Evolutionary conservation across 1,140 invertebrate genomes (phyloP), one percentile per base, ranked within the genome.

Genomic region (Leptinotarsa undecemlineata): DNA sequence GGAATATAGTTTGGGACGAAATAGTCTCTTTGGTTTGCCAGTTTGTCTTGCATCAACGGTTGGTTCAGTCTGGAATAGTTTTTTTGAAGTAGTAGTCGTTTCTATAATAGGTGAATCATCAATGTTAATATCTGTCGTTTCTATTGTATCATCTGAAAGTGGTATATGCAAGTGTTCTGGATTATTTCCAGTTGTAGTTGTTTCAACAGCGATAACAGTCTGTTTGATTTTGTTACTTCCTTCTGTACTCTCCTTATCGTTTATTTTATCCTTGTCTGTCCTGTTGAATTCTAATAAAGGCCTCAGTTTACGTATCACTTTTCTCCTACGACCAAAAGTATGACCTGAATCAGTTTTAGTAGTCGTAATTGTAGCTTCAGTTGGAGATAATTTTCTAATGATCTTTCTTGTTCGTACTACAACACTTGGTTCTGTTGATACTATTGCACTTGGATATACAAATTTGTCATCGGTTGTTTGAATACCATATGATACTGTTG

Each of bases 341-440:
- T 20, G 79, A 80, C 48, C 69, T 23, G 63, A n/a, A 13, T 26
- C 20, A 4, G n/a, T 64, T 63, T 20, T 71, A n/a, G n/a, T 71
- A 51, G 51, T 51, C 20, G 63, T 62, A 62, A 66, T 76, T 68
- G 80, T 60, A n/a, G 77, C 23, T 71, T 60, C 48, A 70, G 81
- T 82, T 72, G 86, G 84, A 78, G 78, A 86, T 20, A 89, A 75
- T 82, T 87, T 89, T 70, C 88, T 84, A 74, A 89, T 86, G 66
- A 89, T 84, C 83, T 87, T 88, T 67, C 87, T 84, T 33, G 87
- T 85, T 78, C 87, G 63, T n/a, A 81, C 70, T 11, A 82, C 72
- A 72, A 79, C 76, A 66, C 69, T 79, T 13, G 82, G 76, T 72
- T 82, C 80, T 20, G 81, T 82, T 13, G 68, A 48, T 21, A 71